Evolutionary conservation across 2,113 vertebrate species (phyloP).

Genomic region (Gymnorhina tibicen): DNA sequence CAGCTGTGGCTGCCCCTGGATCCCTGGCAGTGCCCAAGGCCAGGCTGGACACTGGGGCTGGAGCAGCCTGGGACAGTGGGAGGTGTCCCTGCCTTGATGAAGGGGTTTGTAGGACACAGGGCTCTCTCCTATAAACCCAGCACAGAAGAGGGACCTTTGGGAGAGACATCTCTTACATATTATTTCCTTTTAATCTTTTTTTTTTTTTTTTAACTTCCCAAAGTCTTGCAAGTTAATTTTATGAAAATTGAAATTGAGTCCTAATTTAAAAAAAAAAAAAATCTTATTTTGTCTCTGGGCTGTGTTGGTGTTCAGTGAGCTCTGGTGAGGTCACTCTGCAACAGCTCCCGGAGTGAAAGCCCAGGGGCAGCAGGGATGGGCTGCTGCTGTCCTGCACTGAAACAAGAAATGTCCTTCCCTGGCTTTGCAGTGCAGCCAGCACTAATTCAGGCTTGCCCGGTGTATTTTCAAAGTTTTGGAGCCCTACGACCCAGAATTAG

Average conservation of each 20-base stretch:
- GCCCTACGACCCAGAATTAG: neutral
- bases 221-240: neutral
- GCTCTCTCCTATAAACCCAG: no score
- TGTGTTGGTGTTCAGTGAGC: neutral
- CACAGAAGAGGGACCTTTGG: neutral
- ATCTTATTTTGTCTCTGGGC: no score
- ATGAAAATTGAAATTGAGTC: neutral
- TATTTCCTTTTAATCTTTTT: neutral
- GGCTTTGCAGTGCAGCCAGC: neutral
- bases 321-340: no score
- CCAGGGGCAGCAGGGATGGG: neutral
- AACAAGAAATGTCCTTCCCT: neutral
- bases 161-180: neutral
- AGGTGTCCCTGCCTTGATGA: neutral
- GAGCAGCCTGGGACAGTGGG: neutral
- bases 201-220: neutral
- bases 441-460: neutral
- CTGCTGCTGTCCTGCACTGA: neutral
- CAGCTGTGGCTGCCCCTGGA: neutral
- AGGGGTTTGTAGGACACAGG: neutral
- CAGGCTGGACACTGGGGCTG: neutral
- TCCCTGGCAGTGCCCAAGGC: neutral
- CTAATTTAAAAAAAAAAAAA: neutral
- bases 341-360: accelerated
- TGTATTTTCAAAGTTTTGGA: neutral